A percentile compares a stretch with the other conserved stretches of the same genome.
These are phyloP conservation scores for Diachasmimorpha longicaudata DNA, from an alignment of 1,140 invertebrate genomes.

Conservation along the genomic window DNA sequence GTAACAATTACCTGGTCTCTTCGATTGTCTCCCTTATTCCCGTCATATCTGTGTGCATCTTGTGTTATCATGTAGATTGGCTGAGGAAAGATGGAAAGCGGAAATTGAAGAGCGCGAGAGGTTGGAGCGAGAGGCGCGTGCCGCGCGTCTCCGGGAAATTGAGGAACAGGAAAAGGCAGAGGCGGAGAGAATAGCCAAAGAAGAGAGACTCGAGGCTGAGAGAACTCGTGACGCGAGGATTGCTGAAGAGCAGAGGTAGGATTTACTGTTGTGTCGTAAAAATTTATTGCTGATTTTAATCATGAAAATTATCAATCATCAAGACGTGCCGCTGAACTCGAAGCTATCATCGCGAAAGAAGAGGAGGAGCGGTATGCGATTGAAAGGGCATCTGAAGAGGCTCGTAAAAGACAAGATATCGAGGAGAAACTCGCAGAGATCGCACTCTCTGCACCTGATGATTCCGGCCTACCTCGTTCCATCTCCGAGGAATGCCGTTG, in stretches of 20 bases:
- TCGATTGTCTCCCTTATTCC: conserved; percentile 18
- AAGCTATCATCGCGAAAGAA: conserved; percentile 20
- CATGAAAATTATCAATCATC: neutral
- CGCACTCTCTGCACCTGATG: conserved; percentile 10
- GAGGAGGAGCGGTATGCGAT: conserved; percentile 38
- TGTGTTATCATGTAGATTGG: conserved; percentile 31
- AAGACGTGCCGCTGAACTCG: conserved; percentile 30
- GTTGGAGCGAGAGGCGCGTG: conserved; percentile 45
- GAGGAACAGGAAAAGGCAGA: conserved; percentile 52
- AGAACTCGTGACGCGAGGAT: conserved; percentile 42
- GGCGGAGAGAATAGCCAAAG: conserved; percentile 48
- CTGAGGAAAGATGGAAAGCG: conserved; percentile 40
- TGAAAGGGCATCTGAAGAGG: conserved; percentile 30
- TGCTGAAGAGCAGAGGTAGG: conserved; percentile 39
- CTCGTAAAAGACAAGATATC: conserved; percentile 43
- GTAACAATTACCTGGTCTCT: conserved; percentile 30
- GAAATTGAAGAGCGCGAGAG: conserved; percentile 48
- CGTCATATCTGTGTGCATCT: conserved; percentile 24
- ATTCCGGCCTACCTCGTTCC: conserved; percentile 18
- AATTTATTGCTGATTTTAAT: no score
- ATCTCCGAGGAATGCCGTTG: conserved; percentile 33
- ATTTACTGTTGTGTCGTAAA: no score
- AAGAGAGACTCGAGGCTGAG: conserved; percentile 46
- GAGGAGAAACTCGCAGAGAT: conserved; percentile 44
- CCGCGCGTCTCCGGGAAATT: conserved; percentile 49